Evolutionary conservation across 2,888 invertebrate genomes (phyloP).

Genomic region (Melinaea menophilus): DNA sequence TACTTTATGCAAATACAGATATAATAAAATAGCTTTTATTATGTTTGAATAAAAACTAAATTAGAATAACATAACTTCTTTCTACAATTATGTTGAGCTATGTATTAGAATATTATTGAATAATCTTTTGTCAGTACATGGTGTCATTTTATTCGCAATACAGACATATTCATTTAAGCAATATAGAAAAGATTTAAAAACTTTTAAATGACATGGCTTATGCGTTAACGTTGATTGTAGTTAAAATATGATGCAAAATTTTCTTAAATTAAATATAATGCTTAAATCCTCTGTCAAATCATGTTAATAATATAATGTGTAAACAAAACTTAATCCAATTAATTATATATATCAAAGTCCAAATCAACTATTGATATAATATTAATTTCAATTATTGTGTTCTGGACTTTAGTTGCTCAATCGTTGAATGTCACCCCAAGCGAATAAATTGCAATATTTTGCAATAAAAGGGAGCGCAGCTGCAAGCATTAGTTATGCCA

Average conservation of each 20-base stretch:
- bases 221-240: no score
- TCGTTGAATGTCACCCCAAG: slow-evolving; percentile 48
- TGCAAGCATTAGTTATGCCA: slow-evolving; percentile 57
- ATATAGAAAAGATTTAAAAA: no score
- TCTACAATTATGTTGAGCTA: slow-evolving; percentile 33
- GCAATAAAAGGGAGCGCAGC: slow-evolving; percentile 67
- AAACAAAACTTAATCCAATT: not conserved
- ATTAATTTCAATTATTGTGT: slow-evolving; percentile 27
- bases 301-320: not conserved
- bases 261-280: no score
- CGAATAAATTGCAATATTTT: slow-evolving; percentile 44
- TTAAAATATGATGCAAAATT: no score
- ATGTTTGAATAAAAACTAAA: not conserved
- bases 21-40: slow-evolving; percentile 10
- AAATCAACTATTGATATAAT: slow-evolving; percentile 7
- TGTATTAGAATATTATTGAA: no score
- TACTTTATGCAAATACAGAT: not conserved
- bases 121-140: no score
- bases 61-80: slow-evolving; percentile 1
- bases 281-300: no score
- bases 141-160: no score
- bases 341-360: not conserved
- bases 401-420: slow-evolving; percentile 39
- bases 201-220: no score
- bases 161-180: no score